These are phyloP conservation scores for Ornithorhynchus anatinus DNA, from an alignment of 2,113 vertebrate genomes.

Conservation along the genomic window DNA sequence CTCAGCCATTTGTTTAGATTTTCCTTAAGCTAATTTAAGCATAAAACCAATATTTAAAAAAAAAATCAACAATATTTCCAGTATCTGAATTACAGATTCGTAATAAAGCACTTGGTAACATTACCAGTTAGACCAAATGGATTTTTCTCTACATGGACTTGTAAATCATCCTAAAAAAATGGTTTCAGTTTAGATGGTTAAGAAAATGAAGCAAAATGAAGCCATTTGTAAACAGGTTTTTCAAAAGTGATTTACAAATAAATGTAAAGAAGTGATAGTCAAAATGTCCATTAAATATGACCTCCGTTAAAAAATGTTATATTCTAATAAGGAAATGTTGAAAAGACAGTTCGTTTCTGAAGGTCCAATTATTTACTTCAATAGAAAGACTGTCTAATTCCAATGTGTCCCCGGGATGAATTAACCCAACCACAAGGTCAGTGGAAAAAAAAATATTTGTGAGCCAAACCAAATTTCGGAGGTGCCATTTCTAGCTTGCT, in stretches of 20 bases:
- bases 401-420: no score
- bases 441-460: no score
- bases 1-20: neutral
- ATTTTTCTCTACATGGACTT: neutral
- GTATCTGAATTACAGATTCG: neutral
- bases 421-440: no score
- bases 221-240: neutral
- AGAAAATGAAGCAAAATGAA: neutral
- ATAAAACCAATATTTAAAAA: neutral
- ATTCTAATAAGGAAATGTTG: neutral
- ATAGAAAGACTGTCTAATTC: no score
- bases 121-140: neutral
- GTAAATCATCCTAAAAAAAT: neutral
- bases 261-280: neutral
- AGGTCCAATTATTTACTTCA: no score
- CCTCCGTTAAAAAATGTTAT: neutral
- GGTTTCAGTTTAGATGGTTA: neutral
- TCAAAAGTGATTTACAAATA: neutral
- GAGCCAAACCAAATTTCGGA: no score
- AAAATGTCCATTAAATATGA: neutral
- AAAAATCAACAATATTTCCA: neutral
- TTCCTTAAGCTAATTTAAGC: neutral
- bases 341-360: no score
- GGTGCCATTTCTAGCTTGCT: no score
- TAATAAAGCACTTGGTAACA: neutral